phyloP scores from a whole-genome alignment of 2,113 vertebrate genomes.

The Heliornis fulica region DNA sequence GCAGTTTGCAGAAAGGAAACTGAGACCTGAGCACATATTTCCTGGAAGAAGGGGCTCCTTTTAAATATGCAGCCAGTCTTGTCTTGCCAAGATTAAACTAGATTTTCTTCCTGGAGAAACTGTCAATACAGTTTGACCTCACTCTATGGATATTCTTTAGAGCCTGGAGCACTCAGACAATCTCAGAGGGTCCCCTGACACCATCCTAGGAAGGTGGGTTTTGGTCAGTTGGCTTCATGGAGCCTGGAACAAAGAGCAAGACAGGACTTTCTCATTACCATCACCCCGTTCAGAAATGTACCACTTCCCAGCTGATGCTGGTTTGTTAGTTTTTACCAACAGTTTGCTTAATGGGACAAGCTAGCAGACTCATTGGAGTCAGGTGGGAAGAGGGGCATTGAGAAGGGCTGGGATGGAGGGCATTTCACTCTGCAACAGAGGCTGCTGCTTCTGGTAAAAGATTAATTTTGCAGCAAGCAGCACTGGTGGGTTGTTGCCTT shows the following conservation, averaged over 20 bases:
- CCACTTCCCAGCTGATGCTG: not conserved
- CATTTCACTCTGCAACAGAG: not conserved
- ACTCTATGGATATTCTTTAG: not conserved
- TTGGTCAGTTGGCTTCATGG: accelerated
- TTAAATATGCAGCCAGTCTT: slow-evolving; percentile 3
- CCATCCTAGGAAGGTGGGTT: not conserved
- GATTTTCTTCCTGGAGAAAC: not conserved
- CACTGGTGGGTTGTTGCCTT: not conserved
- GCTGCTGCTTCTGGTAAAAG: not conserved
- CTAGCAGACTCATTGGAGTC: not conserved
- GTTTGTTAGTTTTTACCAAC: not conserved
- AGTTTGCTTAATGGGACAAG: not conserved
- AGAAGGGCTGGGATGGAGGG: not conserved
- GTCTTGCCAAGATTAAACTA: not conserved
- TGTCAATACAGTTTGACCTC: not conserved
- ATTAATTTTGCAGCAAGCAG: not conserved
- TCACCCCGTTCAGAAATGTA: not conserved
- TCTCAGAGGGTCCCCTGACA: not conserved
- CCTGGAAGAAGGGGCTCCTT: not conserved
- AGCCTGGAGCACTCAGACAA: not conserved
- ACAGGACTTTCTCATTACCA: not conserved
- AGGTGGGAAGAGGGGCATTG: not conserved
- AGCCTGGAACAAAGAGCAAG: not conserved
- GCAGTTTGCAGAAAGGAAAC: not conserved
- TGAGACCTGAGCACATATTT: not conserved